These are phyloP conservation scores for Drosophila parvula DNA, from an alignment of 1,140 invertebrate species.

Conservation along the genomic window DNA sequence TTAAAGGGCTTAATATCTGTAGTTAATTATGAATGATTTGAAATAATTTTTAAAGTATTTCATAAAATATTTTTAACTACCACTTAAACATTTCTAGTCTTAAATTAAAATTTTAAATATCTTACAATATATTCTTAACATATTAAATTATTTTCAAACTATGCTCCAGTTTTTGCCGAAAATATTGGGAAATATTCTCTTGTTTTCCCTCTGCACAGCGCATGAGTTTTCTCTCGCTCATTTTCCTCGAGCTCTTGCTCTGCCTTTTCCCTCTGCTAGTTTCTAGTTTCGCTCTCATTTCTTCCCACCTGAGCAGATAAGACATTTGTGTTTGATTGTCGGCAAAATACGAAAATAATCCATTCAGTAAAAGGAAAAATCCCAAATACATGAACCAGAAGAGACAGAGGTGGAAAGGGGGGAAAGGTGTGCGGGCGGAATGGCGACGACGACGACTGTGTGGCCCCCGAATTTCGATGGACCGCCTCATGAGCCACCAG, in stretches of 20 bases:
- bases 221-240: constrained; percentile 23
- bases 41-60: too few species aligned
- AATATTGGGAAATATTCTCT: constrained; percentile 34
- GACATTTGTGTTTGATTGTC: constrained; percentile 38
- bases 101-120: neutral
- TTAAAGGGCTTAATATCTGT: too few species aligned
- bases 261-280: neutral
- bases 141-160: neutral
- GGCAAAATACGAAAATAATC: constrained; percentile 45
- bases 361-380: constrained; percentile 49
- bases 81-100: neutral
- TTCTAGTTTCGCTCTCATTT: constrained; percentile 17
- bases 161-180: neutral
- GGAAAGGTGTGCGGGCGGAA: neutral
- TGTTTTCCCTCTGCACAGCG: constrained; percentile 14
- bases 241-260: neutral
- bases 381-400: constrained; percentile 40
- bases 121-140: neutral
- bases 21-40: neutral
- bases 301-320: constrained; percentile 35
- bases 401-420: neutral
- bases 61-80: neutral
- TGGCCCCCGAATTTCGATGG: constrained; percentile 18
- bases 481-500: constrained; percentile 23
- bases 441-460: too few species aligned